phyloP scores from a whole-genome alignment of 2,888 invertebrate species.

The Drosophila neotestacea region DNA sequence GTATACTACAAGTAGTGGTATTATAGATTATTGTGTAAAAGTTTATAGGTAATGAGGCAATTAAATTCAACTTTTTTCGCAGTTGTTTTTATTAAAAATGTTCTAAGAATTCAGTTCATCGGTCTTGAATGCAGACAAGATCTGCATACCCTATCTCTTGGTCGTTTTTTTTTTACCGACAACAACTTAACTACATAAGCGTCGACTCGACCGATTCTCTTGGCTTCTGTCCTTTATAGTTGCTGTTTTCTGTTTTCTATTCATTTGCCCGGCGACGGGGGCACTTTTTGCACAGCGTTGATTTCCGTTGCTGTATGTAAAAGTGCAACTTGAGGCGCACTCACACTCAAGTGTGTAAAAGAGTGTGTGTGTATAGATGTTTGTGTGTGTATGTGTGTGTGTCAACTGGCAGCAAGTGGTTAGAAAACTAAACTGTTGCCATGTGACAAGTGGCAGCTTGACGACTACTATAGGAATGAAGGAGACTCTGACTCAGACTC shows the following conservation, averaged over 20 bases:
- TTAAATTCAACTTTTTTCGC: not conserved
- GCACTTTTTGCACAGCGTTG: slow-evolving; percentile 73
- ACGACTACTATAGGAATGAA: slow-evolving; percentile 66
- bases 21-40: not conserved
- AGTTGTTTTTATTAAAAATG: no score
- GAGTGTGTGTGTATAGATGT: slow-evolving; percentile 45
- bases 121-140: not conserved
- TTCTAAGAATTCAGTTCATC: no score
- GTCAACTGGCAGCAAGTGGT: slow-evolving; percentile 69
- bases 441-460: slow-evolving; percentile 81
- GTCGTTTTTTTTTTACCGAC: not conserved
- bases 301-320: slow-evolving; percentile 79
- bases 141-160: slow-evolving; percentile 22
- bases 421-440: slow-evolving; percentile 80
- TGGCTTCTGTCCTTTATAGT: slow-evolving; percentile 12
- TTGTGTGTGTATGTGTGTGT: slow-evolving; percentile 37
- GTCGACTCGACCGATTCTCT: slow-evolving; percentile 22
- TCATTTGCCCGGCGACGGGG: slow-evolving; percentile 77
- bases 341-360: slow-evolving; percentile 53
- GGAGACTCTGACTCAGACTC: slow-evolving; percentile 40
- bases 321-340: slow-evolving; percentile 79
- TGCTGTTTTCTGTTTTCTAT: slow-evolving; percentile 51
- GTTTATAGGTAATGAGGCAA: not conserved
- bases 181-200: slow-evolving; percentile 68
- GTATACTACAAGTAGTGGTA: no score